Percentiles rank a stretch among this genome's conserved stretches.
Evolutionary conservation across 2,888 invertebrate species (phyloP).

Genomic region (Oscheius sp.): DNA sequence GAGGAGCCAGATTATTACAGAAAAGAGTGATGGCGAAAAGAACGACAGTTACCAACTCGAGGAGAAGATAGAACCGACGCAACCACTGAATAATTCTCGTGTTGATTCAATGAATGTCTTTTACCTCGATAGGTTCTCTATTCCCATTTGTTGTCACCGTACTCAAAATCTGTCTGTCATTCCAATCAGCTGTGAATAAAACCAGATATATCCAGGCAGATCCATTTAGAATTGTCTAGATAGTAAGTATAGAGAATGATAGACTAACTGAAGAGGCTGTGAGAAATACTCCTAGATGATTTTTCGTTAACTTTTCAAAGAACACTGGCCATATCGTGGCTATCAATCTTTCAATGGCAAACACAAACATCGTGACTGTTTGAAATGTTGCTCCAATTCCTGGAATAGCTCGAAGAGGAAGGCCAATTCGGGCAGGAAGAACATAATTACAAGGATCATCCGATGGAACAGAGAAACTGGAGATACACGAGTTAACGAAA

Average conservation of each 20-base stretch:
- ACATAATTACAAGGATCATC: slow-evolving; percentile 9
- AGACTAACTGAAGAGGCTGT: neutral
- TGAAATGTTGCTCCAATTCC: slow-evolving; percentile 14
- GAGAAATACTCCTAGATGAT: slow-evolving; percentile 4
- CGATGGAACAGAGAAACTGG: neutral
- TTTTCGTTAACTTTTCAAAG: slow-evolving; percentile 9
- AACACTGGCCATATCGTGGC: neutral
- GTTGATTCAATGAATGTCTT: neutral
- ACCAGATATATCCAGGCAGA: slow-evolving; percentile 12
- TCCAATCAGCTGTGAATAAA: slow-evolving; percentile 1
- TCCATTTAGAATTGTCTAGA: slow-evolving; percentile 6
- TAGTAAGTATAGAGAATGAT: neutral
- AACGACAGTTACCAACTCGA: neutral
- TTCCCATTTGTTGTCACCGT: slow-evolving; percentile 7
- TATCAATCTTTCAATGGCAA: slow-evolving; percentile 8
- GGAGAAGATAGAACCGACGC: neutral
- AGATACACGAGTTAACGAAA: neutral
- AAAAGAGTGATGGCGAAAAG: neutral
- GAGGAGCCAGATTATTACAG: neutral
- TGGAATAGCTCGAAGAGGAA: slow-evolving; percentile 2
- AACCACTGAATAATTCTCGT: neutral
- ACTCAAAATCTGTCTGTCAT: slow-evolving; percentile 10
- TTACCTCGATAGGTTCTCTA: slow-evolving; percentile 10
- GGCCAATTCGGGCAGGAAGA: slow-evolving; percentile 3
- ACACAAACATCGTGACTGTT: slow-evolving; percentile 9